A percentile compares a stretch with the other conserved stretches of the same genome.
Evolutionary conservation across 2,888 invertebrate genomes (phyloP).

Genomic region (Teinopalpus imperialis): DNA sequence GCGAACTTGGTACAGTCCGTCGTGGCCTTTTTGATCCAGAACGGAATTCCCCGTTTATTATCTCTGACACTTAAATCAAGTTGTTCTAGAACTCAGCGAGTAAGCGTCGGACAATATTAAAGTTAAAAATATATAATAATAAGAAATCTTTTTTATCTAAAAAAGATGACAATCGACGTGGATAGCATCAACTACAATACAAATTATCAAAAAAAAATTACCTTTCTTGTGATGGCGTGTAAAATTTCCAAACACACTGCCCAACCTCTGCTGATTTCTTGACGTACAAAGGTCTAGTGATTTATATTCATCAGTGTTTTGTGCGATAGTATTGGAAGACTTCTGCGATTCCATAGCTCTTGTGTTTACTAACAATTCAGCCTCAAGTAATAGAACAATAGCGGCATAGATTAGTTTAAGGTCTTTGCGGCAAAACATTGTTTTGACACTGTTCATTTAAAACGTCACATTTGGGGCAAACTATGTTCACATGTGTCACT

Average conservation of each 20-base stretch:
- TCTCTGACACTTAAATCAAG: too few species aligned
- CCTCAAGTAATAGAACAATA: constrained; percentile 69
- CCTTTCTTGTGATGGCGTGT: constrained; percentile 77
- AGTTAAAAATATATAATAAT: too few species aligned
- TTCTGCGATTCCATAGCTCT: constrained; percentile 71
- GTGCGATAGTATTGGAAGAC: constrained; percentile 67
- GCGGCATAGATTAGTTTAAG: constrained; percentile 73
- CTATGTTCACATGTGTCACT: constrained; percentile 48
- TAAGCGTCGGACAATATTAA: too few species aligned
- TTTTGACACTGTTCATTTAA: constrained; percentile 63
- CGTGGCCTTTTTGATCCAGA: too few species aligned
- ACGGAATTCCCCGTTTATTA: too few species aligned
- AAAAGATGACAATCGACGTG: too few species aligned
- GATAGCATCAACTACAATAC: too few species aligned
- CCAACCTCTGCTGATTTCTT: constrained; percentile 69
- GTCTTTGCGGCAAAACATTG: constrained; percentile 78
- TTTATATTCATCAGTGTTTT: constrained; percentile 67
- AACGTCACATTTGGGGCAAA: constrained; percentile 62
- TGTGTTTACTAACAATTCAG: constrained; percentile 66
- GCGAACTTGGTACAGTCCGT: too few species aligned
- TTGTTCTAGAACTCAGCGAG: too few species aligned
- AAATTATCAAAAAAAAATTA: too few species aligned
- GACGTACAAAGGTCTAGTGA: constrained; percentile 69
- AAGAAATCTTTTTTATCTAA: too few species aligned
- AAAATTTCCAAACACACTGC: constrained; percentile 74